Base-by-base conservation (phyloP, 2,797 vertebrate species). In the Scarus forsteni region DNA sequence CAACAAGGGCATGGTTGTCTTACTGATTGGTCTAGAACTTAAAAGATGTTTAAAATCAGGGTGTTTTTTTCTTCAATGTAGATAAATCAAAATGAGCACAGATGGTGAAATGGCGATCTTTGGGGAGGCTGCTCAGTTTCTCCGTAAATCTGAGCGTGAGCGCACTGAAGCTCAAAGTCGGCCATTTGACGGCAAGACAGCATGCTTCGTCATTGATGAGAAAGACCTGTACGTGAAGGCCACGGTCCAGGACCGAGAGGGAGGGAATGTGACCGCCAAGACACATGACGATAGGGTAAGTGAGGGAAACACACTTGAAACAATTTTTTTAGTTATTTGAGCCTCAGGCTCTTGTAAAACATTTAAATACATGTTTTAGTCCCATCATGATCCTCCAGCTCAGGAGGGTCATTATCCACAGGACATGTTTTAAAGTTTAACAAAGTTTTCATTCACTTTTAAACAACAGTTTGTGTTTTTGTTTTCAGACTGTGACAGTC, bases 111-210 rank as follows among this genome's bases (percentile, higher is more conserved):
- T 96, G 95, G 77, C 93, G 12, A 46, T 91, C 44, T 96, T 92
- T 1, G 96, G 96, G 50, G 85, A 75, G 3, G 96, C 95, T 0
- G 94, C 94, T 0, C 84, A 86, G 0, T 96, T 88, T 83, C 94
- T 97, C 51, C 91, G 93, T n/a, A 96, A 95, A 74, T 88, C 95
- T 0, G 95, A 96, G 74, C 93, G 89, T 81, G 95, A 97, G 82
- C 83, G 95, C 57, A 92, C 77, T 0, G 95, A 95, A 71, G 93
- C 94, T n/a, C 96, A 96, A 89, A 94, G 94, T 66, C 94, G 91
- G 27, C 92, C 92, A 0, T 97, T 96, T 44, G 95, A 96, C 35
- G 89, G 94, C 82, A 96, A 94, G 75, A 95, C 93, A 5, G 92
- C 93, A 4, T 95, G 95, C 80, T 97, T 92, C 27, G 94, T 95